Evolutionary conservation across 1,140 invertebrate species (phyloP).

Genomic region (Magallana ariakensis): DNA sequence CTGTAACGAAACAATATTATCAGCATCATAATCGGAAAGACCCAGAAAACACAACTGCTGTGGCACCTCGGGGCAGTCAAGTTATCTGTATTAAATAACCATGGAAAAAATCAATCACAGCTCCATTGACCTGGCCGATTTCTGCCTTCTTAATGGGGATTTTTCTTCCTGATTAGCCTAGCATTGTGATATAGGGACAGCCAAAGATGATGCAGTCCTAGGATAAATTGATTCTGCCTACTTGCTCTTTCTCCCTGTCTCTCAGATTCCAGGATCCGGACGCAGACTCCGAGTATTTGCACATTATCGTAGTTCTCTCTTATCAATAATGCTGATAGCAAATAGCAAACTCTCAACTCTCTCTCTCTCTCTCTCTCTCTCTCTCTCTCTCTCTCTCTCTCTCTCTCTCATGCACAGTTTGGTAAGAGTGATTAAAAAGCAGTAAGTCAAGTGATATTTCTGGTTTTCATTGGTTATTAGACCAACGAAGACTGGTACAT

Average conservation of each 20-base stretch:
- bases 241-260: neutral
- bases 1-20: slow-evolving; percentile 32
- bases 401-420: no score
- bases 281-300: neutral
- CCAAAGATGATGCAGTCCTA: neutral
- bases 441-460: no score
- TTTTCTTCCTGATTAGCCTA: slow-evolving; percentile 20
- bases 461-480: no score
- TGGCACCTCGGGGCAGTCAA: neutral
- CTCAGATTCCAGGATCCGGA: neutral
- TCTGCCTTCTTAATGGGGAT: neutral
- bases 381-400: no score
- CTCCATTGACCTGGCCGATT: slow-evolving; percentile 24
- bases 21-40: neutral
- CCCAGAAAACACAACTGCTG: slow-evolving; percentile 5
- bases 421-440: no score
- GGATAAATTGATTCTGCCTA: neutral
- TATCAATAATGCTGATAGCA: neutral
- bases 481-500: no score
- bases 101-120: neutral
- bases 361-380: no score
- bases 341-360: neutral
- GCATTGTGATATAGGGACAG: slow-evolving; percentile 19
- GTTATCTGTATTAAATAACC: slow-evolving; percentile 19
- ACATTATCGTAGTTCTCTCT: neutral